Evolutionary conservation across 1,140 invertebrate species (phyloP), one percentile per base, ranked within the genome.

Genomic region (Microplitis demolitor): DNA sequence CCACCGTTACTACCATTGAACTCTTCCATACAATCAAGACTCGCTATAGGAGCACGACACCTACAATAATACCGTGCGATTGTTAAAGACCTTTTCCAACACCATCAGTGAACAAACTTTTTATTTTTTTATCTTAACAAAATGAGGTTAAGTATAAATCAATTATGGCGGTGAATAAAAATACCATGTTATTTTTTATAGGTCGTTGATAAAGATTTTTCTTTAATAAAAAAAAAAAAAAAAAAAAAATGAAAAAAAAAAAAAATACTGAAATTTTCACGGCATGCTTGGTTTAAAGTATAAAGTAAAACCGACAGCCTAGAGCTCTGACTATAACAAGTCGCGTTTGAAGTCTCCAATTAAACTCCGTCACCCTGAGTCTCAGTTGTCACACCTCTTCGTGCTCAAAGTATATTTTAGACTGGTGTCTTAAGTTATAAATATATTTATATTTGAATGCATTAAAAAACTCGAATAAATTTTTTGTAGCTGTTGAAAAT

Each of bases 1-100:
- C 81, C 82, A 66, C 86, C 84, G 11, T 86, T 86, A 9, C 84
- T 86, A 33, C 89, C 92, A 87, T 92, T 94, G 88, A 95, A 95
- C 88, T 96, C 95, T 89, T 96, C 95, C 94, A 96, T 96, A 88
- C 94, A 96, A 90, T 96, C 95, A 79, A 96, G 88, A 82, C 94
- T 96, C 73, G 95, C 94, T 87, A 96, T 96, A 76, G 94, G 94
- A 79, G 95, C 94, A 82, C 94, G 91, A 90, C 93, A 96, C 90
- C 94, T 96, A 86, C 63, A 53, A 33, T 16, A 58, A 37, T 16
- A 56, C 16, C 16, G 13, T 54, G 24, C 24, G 4, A 14, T 24
- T 14, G 16, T 54, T 54, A 54, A 54, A 24, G 16, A 54, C 13
- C 14, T 54, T 54, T 45, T 45, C 39, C 39, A 45, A 45, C 39